Base-by-base conservation (phyloP, 2,888 invertebrate genomes). In the Callimorpha dominula region DNA sequence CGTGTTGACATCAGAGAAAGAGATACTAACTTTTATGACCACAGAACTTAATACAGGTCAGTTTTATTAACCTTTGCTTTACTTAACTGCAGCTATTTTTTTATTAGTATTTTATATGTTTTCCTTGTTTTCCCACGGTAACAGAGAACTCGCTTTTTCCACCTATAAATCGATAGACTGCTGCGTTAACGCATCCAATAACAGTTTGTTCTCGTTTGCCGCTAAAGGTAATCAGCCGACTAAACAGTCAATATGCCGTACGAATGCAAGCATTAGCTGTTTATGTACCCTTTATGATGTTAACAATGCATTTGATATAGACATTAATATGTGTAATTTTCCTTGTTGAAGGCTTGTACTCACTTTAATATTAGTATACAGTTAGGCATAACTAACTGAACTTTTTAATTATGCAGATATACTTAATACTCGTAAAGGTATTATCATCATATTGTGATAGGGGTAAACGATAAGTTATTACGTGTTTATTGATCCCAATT, bases 121-220 rank as follows among this genome's bases (percentile, higher is more conserved):
- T 82, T 84, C 40, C 68, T 57, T 63, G 42, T 84, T 83, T 85
- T 85, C 87, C 72, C 81, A 86, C 84, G 81, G 76, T 75, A 71
- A 71, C 64, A 79, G 52, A 77, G 73, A 79, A 80, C 81, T 75
- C 76, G 77, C 72, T 76, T 83, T 83, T 82, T 83, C 82, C 83
- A 81, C 88, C 89, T 84, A 85, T 92, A 91, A 92, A 92, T 93
- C 88, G 90, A 89, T 89, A 86, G 79, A 87, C 90, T 86, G 90
- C 91, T 88, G 92, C 82, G 91, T 88, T 91, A 90, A 90, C 85
- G 86, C 87, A 83, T 11, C 87, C 83, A 88, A 92, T 93, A 93
- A 92, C 92, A 91, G 87, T 93, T 89, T 90, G 88, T 91, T 93
- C 91, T 92, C 89, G 87, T 93, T 93, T 91, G 91, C 89, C 79